These are phyloP conservation scores for Esox lucius DNA, from an alignment of 2,797 vertebrate species.

Conservation along the genomic window DNA sequence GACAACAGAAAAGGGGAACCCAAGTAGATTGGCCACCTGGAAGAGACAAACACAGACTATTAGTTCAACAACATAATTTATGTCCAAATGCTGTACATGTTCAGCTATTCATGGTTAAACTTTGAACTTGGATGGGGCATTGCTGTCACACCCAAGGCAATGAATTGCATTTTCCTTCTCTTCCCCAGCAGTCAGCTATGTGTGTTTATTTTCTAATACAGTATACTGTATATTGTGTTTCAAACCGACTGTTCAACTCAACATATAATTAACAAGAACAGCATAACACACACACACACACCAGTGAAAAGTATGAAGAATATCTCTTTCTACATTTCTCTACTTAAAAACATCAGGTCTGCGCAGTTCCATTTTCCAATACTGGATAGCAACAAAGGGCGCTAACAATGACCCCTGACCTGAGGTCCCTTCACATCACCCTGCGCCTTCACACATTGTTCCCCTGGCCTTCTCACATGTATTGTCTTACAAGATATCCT, in stretches of 20 bases:
- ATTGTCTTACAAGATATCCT: constrained; percentile 79
- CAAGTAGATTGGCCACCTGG: neutral
- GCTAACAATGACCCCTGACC: constrained; percentile 70
- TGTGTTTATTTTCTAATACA: too few species aligned
- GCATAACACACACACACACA: constrained; percentile 15
- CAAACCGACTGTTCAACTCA: neutral
- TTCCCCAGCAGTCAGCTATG: too few species aligned
- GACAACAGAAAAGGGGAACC: neutral
- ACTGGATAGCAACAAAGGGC: constrained; percentile 67
- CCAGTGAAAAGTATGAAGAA: constrained; percentile 16
- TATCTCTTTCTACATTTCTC: constrained; percentile 26
- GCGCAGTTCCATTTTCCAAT: constrained; percentile 58
- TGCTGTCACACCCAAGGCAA: neutral
- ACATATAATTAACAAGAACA: constrained; percentile 18
- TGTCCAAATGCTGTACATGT: neutral
- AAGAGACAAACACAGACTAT: neutral
- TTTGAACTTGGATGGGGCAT: neutral
- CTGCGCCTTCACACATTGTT: constrained; percentile 71
- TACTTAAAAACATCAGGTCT: constrained; percentile 37
- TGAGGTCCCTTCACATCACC: constrained; percentile 67
- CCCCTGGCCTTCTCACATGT: constrained; percentile 77
- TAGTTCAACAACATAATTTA: neutral
- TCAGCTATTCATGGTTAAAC: neutral
- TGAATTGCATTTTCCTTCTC: neutral
- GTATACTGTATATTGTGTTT: too few species aligned